Evolutionary conservation across 2,113 vertebrate species (phyloP).

Genomic region (human): GRCh38 chr6:161273001-161273500

Average conservation of each 20-base stretch:
- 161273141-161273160: neutral
- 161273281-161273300: constrained; percentile 74
- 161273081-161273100: neutral
- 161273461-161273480: constrained; percentile 2
- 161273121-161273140: neutral
- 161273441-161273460: neutral
- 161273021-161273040: neutral
- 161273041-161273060: neutral
- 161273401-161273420: neutral
- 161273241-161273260: neutral
- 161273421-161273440: neutral
- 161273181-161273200: neutral
- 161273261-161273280: constrained; percentile 44
- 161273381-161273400: neutral
- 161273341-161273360: constrained; percentile 57
- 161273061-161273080: neutral
- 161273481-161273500: constrained; percentile 83
- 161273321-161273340: constrained; percentile 19
- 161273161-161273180: neutral
- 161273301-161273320: constrained; percentile 76
- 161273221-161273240: neutral
- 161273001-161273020: neutral
- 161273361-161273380: constrained; percentile 14
- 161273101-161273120: neutral
- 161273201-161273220: neutral